phyloP scores from a whole-genome alignment of 2,797 vertebrate genomes.

The Carcharodon carcharias region DNA sequence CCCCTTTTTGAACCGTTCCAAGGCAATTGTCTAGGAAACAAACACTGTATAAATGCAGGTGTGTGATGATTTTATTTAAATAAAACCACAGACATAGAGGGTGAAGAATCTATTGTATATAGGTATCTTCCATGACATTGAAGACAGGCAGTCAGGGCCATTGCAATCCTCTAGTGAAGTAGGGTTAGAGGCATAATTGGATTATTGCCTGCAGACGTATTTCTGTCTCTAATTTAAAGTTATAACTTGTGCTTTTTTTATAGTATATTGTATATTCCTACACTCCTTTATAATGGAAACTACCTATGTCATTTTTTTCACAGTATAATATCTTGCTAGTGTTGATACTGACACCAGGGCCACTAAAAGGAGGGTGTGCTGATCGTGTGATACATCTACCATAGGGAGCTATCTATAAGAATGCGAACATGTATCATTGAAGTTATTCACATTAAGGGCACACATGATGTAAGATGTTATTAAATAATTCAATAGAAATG shows the following conservation, averaged over 20 bases:
- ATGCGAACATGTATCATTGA: neutral
- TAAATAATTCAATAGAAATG: no score
- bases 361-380: neutral
- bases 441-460: neutral
- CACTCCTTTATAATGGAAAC: neutral
- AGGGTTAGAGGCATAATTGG: neutral
- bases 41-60: no score
- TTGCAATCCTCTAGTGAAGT: neutral
- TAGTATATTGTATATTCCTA: neutral
- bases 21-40: no score
- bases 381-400: neutral
- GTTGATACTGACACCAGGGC: neutral
- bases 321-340: neutral
- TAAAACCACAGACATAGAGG: no score
- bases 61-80: no score
- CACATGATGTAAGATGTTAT: neutral
- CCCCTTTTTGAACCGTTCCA: no score
- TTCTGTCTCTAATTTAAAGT: no score
- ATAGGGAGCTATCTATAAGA: neutral
- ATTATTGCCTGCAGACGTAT: neutral
- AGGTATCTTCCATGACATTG: neutral
- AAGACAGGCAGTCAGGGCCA: neutral
- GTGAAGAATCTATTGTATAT: neutral
- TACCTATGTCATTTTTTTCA: no score
- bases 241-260: neutral